Percentiles rank a stretch among this genome's conserved stretches.
phyloP scores from a whole-genome alignment of 2,888 invertebrate genomes.

The Disparrhopalites patrizii region DNA sequence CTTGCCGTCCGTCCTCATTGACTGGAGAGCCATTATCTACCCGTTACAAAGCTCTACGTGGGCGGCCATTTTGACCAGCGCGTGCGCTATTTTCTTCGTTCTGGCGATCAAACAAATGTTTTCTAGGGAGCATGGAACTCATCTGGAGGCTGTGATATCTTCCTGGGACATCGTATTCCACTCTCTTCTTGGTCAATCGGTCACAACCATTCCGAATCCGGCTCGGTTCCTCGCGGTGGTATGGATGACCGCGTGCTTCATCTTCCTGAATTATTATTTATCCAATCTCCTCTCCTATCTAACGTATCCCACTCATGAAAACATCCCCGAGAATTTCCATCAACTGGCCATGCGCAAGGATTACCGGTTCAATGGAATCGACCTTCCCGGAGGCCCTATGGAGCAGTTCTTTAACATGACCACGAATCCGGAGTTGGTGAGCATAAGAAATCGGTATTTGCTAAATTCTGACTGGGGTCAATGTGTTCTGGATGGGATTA shows the following conservation, averaged over 20 bases:
- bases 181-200: neutral
- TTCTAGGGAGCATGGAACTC: too few species aligned
- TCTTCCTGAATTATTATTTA: neutral
- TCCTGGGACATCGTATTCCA: neutral
- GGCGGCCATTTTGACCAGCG: neutral
- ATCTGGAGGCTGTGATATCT: too few species aligned
- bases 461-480: neutral
- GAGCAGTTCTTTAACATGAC: constrained; percentile 1
- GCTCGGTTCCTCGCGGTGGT: neutral
- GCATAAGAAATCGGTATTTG: neutral
- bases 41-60: neutral
- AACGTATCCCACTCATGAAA: neutral
- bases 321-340: neutral
- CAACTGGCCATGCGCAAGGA: neutral
- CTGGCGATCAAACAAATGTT: too few species aligned
- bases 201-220: neutral
- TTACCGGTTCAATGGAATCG: neutral
- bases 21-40: constrained; percentile 4
- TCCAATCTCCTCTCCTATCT: constrained; percentile 7
- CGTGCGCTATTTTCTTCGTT: neutral
- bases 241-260: constrained; percentile 1
- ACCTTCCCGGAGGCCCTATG: constrained; percentile 9
- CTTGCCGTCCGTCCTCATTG: neutral
- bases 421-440: neutral
- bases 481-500: neutral